Evolutionary conservation across 2,113 vertebrate species (phyloP), one percentile per base, ranked within the genome.

Genomic region (Cyphomyrus plagiostoma): DNA sequence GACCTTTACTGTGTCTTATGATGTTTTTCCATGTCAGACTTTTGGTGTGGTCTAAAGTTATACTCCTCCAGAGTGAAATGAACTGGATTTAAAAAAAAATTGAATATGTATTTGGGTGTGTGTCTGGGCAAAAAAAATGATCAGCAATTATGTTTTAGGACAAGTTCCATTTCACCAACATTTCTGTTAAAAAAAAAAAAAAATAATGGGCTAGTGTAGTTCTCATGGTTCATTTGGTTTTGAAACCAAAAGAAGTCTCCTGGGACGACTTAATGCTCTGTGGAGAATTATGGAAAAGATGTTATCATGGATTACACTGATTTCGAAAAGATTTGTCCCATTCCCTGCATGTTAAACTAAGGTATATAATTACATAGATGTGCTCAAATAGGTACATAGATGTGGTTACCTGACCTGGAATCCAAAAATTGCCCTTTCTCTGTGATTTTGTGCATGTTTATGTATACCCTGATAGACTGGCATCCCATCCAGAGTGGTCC

Each of bases 21-120:
- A 13, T 77, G 70, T 77, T 39, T 77, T 13, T 77, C 91, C 88
- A 93, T 90, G 92, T 91, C 21, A 94, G 45, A 84, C 19, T 48
- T 48, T 84, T 8, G n/a, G 21, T 84, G 45, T 26, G 23, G 42
- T 84, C 8, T 15, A 84, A 17, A 11, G 23, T 39, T n/a, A 26
- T 46, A 48, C 2, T n/a, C 9, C 45, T 84, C 49, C 35, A 17
- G 39, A 39, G 11, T 21, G 21, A 21, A 83, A 70, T 70, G 80
- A 42, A 21, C 7, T 10, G 80, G 5, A 5, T 23, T 46, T 46
- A 8, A 35, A 35, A 35, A 35, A 35, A 35, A 35, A 35, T 83
- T 39, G 39, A 42, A 83, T 42, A 23, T 83, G 80, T 8, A 21
- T 19, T 39, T 83, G 21, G 56, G 56, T 58, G 21, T 58, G 21